phyloP scores from a whole-genome alignment of 53 echinoderm and acorn worm species.

The Patiria pectinifera region DNA sequence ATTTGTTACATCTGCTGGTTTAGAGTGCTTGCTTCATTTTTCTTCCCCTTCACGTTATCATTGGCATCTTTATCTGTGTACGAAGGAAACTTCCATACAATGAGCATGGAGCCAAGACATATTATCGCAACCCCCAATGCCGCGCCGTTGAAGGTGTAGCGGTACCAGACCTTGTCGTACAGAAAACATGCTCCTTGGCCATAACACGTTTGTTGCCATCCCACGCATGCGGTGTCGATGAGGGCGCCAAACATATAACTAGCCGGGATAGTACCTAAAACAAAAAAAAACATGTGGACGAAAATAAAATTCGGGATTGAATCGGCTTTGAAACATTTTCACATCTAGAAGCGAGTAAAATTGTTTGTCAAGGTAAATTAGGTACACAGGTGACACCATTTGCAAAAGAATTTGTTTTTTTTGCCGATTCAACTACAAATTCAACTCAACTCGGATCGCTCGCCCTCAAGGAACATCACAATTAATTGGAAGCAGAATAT shows the following conservation, averaged over 20 bases:
- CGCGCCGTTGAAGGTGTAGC: not conserved
- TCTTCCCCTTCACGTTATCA: not conserved
- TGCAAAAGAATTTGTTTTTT: no score
- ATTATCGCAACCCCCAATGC: not conserved
- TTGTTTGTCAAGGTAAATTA: no score
- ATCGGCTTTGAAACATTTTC: no score
- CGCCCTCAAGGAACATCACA: no score
- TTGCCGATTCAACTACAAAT: no score
- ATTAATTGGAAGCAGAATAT: no score
- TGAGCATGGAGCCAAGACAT: not conserved
- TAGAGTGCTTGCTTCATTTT: not conserved
- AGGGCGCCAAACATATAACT: not conserved
- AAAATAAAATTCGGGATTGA: not conserved
- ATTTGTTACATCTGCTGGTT: no score
- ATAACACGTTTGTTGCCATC: constrained; percentile 15
- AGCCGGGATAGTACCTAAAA: not conserved
- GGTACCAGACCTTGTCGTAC: constrained; percentile 17
- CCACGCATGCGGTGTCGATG: constrained; percentile 15
- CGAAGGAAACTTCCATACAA: not conserved
- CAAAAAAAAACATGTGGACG: not conserved
- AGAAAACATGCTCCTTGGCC: constrained; percentile 14
- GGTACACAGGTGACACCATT: no score
- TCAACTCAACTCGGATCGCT: no score
- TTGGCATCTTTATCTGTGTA: not conserved
- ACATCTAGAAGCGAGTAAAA: not conserved